Evolutionary conservation across 2,113 vertebrate species (phyloP).

Genomic region (Cyanistes caeruleus): DNA sequence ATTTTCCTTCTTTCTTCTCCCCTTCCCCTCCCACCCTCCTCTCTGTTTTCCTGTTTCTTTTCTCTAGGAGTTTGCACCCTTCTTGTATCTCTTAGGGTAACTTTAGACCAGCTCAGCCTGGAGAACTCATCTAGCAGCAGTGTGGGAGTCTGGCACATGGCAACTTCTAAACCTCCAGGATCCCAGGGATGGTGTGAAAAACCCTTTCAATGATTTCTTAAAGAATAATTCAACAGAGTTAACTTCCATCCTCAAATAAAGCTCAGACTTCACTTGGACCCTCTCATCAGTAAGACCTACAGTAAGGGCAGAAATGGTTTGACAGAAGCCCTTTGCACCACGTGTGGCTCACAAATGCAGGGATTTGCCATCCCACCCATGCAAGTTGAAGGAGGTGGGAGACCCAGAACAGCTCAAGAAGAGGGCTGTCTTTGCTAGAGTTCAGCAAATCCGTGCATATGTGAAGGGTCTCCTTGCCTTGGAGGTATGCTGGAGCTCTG

Average conservation of each 20-base stretch:
- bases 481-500: background rate
- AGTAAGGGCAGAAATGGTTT: background rate
- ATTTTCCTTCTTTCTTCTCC: background rate
- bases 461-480: background rate
- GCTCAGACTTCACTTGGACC: background rate
- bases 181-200: background rate
- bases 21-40: rapidly evolving
- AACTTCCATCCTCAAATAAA: background rate
- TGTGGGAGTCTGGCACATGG: background rate
- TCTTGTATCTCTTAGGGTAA: background rate
- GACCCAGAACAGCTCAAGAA: background rate
- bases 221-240: background rate
- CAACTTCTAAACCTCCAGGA: background rate
- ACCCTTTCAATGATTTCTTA: background rate
- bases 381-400: background rate
- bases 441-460: background rate
- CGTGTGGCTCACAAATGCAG: background rate
- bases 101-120: background rate
- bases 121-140: background rate
- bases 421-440: background rate
- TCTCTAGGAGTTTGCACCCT: background rate
- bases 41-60: background rate
- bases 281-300: background rate
- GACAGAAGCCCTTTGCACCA: background rate
- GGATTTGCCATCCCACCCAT: background rate